These are phyloP conservation scores for Pterobdella sp. DNA, from an alignment of 2,888 invertebrate genomes.

Conservation along the genomic window DNA sequence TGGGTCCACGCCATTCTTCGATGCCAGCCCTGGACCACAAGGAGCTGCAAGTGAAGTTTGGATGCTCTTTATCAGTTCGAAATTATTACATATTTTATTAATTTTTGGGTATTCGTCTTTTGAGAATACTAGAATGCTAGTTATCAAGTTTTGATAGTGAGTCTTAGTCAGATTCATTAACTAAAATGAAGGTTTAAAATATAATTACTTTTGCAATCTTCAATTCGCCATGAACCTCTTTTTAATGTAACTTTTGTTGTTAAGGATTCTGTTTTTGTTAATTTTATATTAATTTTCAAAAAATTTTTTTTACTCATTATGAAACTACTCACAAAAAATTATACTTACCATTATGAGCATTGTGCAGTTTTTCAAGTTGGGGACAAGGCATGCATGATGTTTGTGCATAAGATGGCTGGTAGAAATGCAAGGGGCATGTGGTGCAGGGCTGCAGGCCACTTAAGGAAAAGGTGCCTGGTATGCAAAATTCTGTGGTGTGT, in stretches of 20 bases:
- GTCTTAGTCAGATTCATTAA: background rate
- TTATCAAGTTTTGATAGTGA: too few relatives aligned
- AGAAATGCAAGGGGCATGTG: conserved; percentile 50
- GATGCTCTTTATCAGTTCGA: too few relatives aligned
- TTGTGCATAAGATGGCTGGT: conserved; percentile 50
- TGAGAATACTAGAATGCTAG: too few relatives aligned
- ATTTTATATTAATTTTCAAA: too few relatives aligned
- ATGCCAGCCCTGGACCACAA: conserved; percentile 57
- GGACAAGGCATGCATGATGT: conserved; percentile 48
- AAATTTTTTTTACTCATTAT: background rate
- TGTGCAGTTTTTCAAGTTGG: conserved; percentile 20
- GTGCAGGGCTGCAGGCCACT: conserved; percentile 52
- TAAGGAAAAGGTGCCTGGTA: conserved; percentile 51
- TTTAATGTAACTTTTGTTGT: conserved; percentile 48
- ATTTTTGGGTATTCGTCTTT: too few relatives aligned
- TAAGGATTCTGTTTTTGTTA: too few relatives aligned
- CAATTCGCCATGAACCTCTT: conserved; percentile 46
- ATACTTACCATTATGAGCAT: background rate
- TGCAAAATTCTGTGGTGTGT: conserved; percentile 50
- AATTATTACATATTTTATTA: too few relatives aligned
- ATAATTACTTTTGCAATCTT: conserved; percentile 57
- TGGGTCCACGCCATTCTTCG: conserved; percentile 56
- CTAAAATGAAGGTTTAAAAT: too few relatives aligned
- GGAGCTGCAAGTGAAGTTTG: conserved; percentile 55
- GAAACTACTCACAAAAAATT: background rate